Base-by-base conservation (phyloP, 2,113 vertebrate genomes). In the Onychostruthus taczanowskii region DNA sequence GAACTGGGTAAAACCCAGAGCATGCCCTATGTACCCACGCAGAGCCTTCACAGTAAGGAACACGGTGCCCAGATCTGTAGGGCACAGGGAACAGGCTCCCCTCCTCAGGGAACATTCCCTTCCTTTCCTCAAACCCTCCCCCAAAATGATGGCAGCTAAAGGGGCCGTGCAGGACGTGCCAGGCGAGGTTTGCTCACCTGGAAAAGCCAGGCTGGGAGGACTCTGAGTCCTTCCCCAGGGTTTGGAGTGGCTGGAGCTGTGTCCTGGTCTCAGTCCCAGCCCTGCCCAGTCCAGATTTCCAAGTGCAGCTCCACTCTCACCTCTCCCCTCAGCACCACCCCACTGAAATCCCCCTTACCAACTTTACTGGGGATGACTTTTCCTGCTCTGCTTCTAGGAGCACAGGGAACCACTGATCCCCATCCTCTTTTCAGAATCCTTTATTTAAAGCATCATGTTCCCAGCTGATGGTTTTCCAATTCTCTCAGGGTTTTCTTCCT, bases 51-150 rank as follows among this genome's bases (percentile, higher is more conserved):
- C 19, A 41, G 50, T 50, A 30, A 41, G 30, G 39, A 72, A 13
- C 11, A 12, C 0, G 5, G 43, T n/a, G 35, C 37, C 33, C 7
- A 0, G 3, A 8, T 21, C 15, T 70, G 46, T 30, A 52, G 37
- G 73, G n/a, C 22, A 15, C 1, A 0, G 0, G n/a, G 20, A 28
- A 18, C 10, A 22, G 33, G 49, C 61, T 56, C 26, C 27, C 28
- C 21, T 44, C 31, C 31, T 8, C 7, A 0, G 46, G 59, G 44
- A 47, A 50, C 8, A 19, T 14, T 23, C 13, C 41, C 55, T 50
- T 52, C 50, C 5, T 7, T 27, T 14, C 39, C 27, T 26, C 17
- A 24, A 22, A 67, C 39, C 27, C 37, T 43, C 9, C 30, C 31
- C 22, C 17, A 26, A 26, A 39, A 13, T 2, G 2, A 0, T 2